Evolutionary conservation across 1,140 invertebrate species (phyloP), one percentile per base, ranked within the genome.

Genomic region (Chironomus striatipennis): DNA sequence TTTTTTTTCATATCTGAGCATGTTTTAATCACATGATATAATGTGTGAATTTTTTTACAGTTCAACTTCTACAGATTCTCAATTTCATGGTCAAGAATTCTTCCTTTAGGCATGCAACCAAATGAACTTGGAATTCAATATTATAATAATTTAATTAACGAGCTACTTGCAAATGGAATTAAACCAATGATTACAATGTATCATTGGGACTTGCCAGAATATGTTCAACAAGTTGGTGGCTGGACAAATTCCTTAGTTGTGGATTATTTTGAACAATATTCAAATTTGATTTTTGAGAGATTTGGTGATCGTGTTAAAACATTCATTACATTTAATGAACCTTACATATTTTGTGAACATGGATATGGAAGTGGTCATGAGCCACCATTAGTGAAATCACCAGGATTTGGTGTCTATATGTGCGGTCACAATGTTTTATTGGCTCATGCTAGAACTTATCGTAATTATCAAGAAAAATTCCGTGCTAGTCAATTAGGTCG

Each of bases 31-130:
- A 10, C 8, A 15, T 70, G 9, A 8, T 70, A 18, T 70, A n/a
- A 1, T 88, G 87, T 86, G 74, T 81, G 0, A 87, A 86, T 76
- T 76, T 80, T 74, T 70, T 65, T 67, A 15, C 21, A 75, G 74
- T 43, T 83, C 1, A 75, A 81, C 74, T 81, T 81, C 76, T 89
- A 88, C 77, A 79, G 87, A 10, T 87, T 88, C 79, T 88, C 87
- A 0, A 83, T 88, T 43, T 85, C 86, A 15, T 87, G 87, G 87
- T 64, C 85, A 0, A 77, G 87, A 43, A 77, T 88, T 7, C 77
- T 87, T 0, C 85, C 87, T 1, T 81, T 77, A 78, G 85, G 85
- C 4, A 78, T 79, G 42, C 24, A 76, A 6, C 76, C 80, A 73
- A 81, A 77, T 73, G 72, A 78, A 34, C 77, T 77, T 24, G 81